These are phyloP conservation scores for Smittia aterrima DNA, from an alignment of 2,888 invertebrate species.

Conservation along the genomic window DNA sequence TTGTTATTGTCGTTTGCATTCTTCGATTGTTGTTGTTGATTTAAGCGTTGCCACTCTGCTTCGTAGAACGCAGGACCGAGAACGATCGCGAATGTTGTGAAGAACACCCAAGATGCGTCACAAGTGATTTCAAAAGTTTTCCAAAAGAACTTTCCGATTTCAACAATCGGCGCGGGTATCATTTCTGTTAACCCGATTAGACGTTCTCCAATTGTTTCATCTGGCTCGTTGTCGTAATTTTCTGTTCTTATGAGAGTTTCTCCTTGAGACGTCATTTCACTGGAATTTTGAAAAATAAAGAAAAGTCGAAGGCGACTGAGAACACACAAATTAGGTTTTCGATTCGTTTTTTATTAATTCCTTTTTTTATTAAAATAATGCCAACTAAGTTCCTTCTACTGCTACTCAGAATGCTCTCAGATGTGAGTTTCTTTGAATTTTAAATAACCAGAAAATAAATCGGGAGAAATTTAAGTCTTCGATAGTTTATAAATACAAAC, in stretches of 20 bases:
- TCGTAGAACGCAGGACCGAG: not conserved
- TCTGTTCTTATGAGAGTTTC: no score
- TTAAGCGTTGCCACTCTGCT: not conserved
- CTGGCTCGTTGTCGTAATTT: not conserved
- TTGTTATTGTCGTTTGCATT: no score
- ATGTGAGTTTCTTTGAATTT: not conserved
- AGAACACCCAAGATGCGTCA: not conserved
- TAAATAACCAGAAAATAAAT: not conserved
- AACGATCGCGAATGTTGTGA: not conserved
- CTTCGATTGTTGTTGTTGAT: no score
- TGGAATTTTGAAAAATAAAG: not conserved
- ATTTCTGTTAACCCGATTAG: not conserved
- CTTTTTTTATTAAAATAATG: slow-evolving; percentile 17
- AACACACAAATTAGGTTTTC: not conserved
- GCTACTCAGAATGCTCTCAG: not conserved
- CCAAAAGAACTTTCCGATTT: not conserved
- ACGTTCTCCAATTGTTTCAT: not conserved
- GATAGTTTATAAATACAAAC: not conserved
- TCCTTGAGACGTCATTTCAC: not conserved
- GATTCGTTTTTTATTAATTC: not conserved
- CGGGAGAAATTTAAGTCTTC: not conserved
- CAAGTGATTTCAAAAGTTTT: not conserved
- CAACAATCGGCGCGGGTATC: not conserved
- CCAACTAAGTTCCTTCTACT: slow-evolving; percentile 1
- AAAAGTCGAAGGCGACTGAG: not conserved